Base-by-base conservation (phyloP, 2,797 vertebrate genomes). In the Characodon lateralis region DNA sequence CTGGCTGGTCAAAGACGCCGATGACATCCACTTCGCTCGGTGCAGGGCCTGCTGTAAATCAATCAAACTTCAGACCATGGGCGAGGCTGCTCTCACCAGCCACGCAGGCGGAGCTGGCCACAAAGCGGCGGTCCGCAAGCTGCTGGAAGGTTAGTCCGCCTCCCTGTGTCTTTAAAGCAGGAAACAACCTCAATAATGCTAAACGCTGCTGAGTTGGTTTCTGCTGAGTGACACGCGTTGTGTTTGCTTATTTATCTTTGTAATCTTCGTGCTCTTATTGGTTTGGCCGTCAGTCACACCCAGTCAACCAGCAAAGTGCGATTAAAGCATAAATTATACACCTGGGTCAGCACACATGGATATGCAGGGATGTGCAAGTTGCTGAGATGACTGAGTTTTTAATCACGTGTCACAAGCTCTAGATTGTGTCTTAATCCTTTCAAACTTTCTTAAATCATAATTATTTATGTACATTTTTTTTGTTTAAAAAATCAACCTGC, bases 31-130 rank as follows among this genome's bases (percentile, higher is more conserved):
- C 75, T 91, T 91, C 75, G 94, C 94, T 55, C 79, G 92, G 2
- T 94, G 94, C n/a, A 80, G 56, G 75, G 93, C 93, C 51, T 94
- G 94, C 72, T 91, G 89, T 66, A 94, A 93, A 89, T 92, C 92
- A 39, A 94, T 94, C 78, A 94, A 94, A 90, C 92, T 94, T 86
- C 92, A 93, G 86, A 92, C 91, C 66, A 94, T 94, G 94, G 94
- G 93, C 92, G 94, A 94, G 90, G 92, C 94, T 71, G 94, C 93
- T 6, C 92, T 94, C 75, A 92, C 92, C 65, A 94, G 93, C 88
- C 94, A 94, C 71, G 92, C 94, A 84, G 93, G 89, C 48, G 93
- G 94, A 90, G 86, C 90, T 56, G 91, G 91, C 10, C 94, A 94
- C 84, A 94, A 94, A 92, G 90, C 91, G 2, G 92, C 94, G 10